Percentiles rank a stretch among this genome's conserved stretches.
Conservation (phyloP, 2,797 vertebrate genomes). For the Toxotes lorentzi region DNA sequence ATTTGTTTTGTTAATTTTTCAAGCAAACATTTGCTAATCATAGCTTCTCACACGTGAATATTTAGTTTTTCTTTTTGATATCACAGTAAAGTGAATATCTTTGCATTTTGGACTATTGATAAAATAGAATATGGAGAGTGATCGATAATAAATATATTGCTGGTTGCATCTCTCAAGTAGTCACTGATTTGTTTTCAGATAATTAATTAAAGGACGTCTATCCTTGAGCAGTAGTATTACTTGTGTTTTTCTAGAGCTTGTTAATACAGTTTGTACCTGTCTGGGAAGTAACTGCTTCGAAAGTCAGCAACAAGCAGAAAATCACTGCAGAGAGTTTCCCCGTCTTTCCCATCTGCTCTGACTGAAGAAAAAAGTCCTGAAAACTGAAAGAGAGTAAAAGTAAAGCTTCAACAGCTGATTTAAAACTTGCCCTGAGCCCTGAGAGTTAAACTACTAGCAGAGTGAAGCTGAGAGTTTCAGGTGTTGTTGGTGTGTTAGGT, state of each 20-base stretch:
- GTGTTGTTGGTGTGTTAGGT: slow-evolving; percentile 1
- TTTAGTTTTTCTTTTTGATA: too few relatives aligned
- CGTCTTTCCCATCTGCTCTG: slow-evolving; percentile 55
- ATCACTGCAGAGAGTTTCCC: slow-evolving; percentile 30
- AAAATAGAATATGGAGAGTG: too few relatives aligned
- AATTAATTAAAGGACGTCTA: too few relatives aligned
- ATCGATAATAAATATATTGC: background rate
- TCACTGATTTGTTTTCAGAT: background rate
- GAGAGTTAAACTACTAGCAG: background rate
- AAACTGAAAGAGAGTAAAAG: background rate
- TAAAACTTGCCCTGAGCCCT: background rate
- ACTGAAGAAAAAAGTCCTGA: background rate
- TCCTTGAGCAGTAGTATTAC: too few relatives aligned
- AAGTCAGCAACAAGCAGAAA: slow-evolving; percentile 70
- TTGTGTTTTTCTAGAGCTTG: background rate
- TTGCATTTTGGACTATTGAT: too few relatives aligned
- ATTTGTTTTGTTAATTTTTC: too few relatives aligned
- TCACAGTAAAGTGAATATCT: too few relatives aligned
- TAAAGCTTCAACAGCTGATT: background rate
- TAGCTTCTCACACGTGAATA: background rate
- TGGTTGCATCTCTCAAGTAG: background rate
- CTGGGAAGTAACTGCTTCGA: slow-evolving; percentile 81
- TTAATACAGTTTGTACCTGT: slow-evolving; percentile 79
- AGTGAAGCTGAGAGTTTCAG: background rate
- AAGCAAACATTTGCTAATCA: background rate